Base-by-base conservation (phyloP, 2,113 vertebrate species). In the Gymnobelideus leadbeateri region DNA sequence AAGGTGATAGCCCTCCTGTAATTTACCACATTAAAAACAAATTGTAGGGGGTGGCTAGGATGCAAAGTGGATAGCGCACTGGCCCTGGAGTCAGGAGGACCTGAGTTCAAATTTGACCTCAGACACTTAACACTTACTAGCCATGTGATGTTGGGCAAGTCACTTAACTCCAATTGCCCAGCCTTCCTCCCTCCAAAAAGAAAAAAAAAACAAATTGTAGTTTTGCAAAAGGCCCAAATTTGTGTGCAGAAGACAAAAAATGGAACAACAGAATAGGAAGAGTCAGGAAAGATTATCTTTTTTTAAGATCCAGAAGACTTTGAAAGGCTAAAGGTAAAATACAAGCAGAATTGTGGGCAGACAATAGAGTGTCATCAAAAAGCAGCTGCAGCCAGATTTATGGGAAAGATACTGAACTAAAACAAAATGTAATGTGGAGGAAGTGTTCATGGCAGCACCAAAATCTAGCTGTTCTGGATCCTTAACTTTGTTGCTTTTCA, bases 181-280 rank as follows among this genome's bases (percentile, higher is more conserved):
- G 47, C 2, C 47, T 49, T 49, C 47, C 47, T 49, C 4, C 2
- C 47, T 49, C 47, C 47, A 49, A 49, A 49, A 49, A 49, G 47
- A 49, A 49, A 49, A 49, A 49, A 49, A 49, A 49, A 89, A 95
- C 57, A 91, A 95, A 97, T 96, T 6, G 94, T 68, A 89, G 92
- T n/a, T 92, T 95, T 95, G 46, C 94, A 97, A 94, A 96, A 96
- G 89, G 37, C 84, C 94, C 94, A 95, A 91, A 96, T 95, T 91
- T 31, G 95, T 94, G 50, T 92, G n/a, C 94, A 92, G 91, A 91
- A 96, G 89, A 55, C 91, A 97, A 94, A 96, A 94, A 96, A 94
- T 51, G 94, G 52, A 94, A 95, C 90, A 94, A 95, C 90, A 97
- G 95, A 37, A n/a, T 3, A 95, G 96, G 96, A 94, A 96, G 96